These are phyloP conservation scores for Tenebrio molitor DNA, from an alignment of 1,140 invertebrate genomes.

Conservation along the genomic window DNA sequence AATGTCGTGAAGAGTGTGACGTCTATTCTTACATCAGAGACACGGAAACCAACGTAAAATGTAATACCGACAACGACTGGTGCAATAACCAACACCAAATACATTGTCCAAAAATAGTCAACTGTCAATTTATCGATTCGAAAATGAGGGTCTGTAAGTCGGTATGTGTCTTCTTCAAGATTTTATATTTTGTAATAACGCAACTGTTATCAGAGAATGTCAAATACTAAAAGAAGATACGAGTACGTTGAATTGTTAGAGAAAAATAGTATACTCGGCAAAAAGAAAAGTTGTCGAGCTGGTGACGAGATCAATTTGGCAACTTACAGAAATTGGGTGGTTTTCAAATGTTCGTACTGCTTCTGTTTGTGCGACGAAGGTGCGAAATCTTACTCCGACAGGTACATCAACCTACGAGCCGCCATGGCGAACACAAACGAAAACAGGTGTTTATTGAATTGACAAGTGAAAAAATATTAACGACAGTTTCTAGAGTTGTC, in stretches of 20 bases:
- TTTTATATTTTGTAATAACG: slow-evolving; percentile 2
- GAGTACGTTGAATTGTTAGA: slow-evolving; percentile 80
- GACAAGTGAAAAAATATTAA: too few relatives aligned
- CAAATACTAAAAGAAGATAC: slow-evolving; percentile 9
- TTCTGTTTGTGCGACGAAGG: slow-evolving; percentile 89
- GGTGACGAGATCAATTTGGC: not conserved
- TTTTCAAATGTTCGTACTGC: slow-evolving; percentile 88
- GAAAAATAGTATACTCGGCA: slow-evolving; percentile 72
- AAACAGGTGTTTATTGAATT: slow-evolving; percentile 81
- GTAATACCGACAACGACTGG: slow-evolving; percentile 81
- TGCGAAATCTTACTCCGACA: slow-evolving; percentile 75
- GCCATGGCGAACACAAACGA: slow-evolving; percentile 73
- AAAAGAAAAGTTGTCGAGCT: slow-evolving; percentile 73
- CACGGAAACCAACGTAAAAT: slow-evolving; percentile 79
- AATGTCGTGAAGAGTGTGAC: too few relatives aligned
- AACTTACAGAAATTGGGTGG: slow-evolving; percentile 68
- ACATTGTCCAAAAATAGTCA: slow-evolving; percentile 76
- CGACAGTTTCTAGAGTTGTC: slow-evolving; percentile 77
- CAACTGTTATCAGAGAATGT: not conserved
- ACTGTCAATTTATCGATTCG: slow-evolving; percentile 84
- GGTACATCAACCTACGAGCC: slow-evolving; percentile 82
- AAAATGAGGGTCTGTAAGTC: slow-evolving; percentile 85
- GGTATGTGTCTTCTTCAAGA: slow-evolving; percentile 64
- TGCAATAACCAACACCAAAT: slow-evolving; percentile 79
- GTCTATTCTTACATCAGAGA: too few relatives aligned